Conservation (phyloP, 2,797 vertebrate genomes). For the Apogon talboti region DNA sequence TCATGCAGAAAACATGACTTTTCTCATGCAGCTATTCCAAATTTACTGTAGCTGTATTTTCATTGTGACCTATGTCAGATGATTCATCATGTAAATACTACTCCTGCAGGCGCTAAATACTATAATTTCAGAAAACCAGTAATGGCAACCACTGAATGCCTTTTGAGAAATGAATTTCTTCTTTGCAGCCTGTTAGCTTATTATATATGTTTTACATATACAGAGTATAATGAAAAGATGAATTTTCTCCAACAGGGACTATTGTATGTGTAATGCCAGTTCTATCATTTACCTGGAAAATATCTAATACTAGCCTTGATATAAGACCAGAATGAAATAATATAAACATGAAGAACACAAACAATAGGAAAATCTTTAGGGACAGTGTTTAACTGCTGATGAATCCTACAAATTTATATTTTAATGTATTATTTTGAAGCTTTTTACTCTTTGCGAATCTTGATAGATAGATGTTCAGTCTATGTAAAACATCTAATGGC, state of each 20-base stretch:
- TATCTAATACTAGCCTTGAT: neutral
- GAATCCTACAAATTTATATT: too few relatives aligned
- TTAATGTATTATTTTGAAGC: too few relatives aligned
- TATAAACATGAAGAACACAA: too few relatives aligned
- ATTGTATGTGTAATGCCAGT: too few relatives aligned
- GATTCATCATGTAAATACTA: neutral
- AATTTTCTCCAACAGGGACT: neutral
- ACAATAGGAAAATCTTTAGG: too few relatives aligned
- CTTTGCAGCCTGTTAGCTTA: neutral
- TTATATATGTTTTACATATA: neutral
- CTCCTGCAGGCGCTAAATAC: constrained; percentile 8
- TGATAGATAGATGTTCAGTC: too few relatives aligned
- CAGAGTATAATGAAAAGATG: neutral
- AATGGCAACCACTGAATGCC: constrained; percentile 21
- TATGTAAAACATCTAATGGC: too few relatives aligned
- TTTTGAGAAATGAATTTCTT: neutral
- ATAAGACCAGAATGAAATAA: too few relatives aligned
- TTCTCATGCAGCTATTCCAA: neutral
- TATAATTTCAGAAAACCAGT: constrained; percentile 32
- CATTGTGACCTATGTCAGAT: constrained; percentile 6
- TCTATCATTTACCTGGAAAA: neutral
- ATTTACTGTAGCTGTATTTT: neutral
- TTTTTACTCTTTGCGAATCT: too few relatives aligned
- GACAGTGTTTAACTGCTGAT: too few relatives aligned
- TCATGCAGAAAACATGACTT: neutral